phyloP scores from a whole-genome alignment of 1,140 invertebrate genomes.

The Drosophila neocordata region DNA sequence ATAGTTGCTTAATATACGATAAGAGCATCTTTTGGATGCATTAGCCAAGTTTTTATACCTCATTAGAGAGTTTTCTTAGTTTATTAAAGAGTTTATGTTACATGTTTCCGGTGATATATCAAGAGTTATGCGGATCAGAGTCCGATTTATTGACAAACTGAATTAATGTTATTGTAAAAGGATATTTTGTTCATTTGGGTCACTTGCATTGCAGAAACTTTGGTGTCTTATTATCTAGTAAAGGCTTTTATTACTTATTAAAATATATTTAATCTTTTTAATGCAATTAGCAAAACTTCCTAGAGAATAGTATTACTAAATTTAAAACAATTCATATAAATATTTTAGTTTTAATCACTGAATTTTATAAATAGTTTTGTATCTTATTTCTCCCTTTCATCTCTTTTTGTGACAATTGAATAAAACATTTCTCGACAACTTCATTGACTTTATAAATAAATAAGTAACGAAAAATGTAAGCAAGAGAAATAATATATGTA shows the following conservation, averaged over 20 bases:
- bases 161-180: no score
- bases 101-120: no score
- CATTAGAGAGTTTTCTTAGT: not conserved
- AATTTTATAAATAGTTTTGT: not conserved
- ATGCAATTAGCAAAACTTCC: not conserved
- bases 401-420: slow-evolving; percentile 17
- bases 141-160: no score
- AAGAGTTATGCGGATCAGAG: no score
- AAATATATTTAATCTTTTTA: no score
- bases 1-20: slow-evolving; percentile 43
- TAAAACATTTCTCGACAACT: slow-evolving; percentile 34
- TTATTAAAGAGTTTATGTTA: not conserved
- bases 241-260: no score
- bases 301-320: not conserved
- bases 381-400: slow-evolving; percentile 9
- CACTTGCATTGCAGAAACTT: no score
- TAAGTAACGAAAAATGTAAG: slow-evolving; percentile 11
- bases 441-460: not conserved
- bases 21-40: not conserved
- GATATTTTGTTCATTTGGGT: no score
- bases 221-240: no score
- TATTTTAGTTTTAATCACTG: not conserved
- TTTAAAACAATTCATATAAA: not conserved
- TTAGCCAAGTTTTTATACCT: not conserved
- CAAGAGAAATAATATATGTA: slow-evolving; percentile 39